Percentiles rank a stretch among this genome's conserved stretches.
Conservation (phyloP, 2,113 vertebrate genomes). For the Gymnogyps californianus region DNA sequence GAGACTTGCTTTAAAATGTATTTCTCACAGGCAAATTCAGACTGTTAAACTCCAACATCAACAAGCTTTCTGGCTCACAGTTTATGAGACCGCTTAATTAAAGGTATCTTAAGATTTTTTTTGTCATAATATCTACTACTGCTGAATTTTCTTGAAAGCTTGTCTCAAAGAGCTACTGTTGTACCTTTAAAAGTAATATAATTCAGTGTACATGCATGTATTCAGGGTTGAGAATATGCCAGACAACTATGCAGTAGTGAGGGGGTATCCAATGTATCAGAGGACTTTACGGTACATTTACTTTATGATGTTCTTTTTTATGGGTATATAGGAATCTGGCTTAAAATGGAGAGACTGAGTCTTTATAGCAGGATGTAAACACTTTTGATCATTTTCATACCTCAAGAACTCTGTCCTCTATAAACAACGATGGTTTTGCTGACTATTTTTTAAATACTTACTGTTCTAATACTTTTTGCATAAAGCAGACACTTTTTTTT, state of each 20-base stretch:
- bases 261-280: neutral
- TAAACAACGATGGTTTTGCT: neutral
- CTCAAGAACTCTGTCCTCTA: neutral
- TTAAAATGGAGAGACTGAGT: neutral
- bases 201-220: neutral
- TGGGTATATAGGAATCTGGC: neutral
- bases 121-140: neutral
- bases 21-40: neutral
- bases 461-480: neutral
- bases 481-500: neutral
- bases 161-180: neutral
- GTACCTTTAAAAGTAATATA: neutral
- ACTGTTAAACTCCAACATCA: neutral
- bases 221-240: neutral
- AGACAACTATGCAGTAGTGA: neutral
- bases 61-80: neutral
- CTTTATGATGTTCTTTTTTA: neutral
- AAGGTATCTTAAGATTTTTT: neutral
- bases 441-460: neutral
- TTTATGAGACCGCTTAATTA: neutral
- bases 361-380: neutral
- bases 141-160: neutral
- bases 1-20: neutral
- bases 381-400: neutral
- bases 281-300: neutral